Conservation (phyloP, 30 jellyfish, hydroid and myxozoan species). For the Chrysaora quinquecirrha region DNA sequence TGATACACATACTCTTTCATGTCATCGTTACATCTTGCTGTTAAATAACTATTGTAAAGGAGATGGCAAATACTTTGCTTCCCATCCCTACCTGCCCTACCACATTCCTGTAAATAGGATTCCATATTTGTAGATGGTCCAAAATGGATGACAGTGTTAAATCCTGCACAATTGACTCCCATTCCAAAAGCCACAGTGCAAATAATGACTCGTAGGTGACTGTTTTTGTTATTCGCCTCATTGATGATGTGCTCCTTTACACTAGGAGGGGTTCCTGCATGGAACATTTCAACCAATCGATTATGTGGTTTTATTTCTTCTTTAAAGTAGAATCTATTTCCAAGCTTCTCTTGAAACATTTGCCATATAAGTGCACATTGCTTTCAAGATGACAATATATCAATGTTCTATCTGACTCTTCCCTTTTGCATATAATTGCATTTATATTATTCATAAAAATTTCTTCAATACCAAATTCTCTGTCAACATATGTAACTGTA, state of each 20-base stretch:
- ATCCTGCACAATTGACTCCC: slow-evolving; percentile 38
- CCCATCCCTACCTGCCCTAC: slow-evolving; percentile 56
- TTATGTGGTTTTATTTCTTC: not conserved
- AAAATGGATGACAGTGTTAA: slow-evolving; percentile 29
- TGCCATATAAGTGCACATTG: slow-evolving; percentile 28
- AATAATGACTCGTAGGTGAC: slow-evolving; percentile 21
- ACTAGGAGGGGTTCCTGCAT: slow-evolving; percentile 39
- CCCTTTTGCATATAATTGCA: not conserved
- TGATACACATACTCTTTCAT: slow-evolving; percentile 4
- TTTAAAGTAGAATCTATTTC: slow-evolving; percentile 5
- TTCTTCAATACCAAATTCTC: not conserved
- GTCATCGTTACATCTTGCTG: not conserved
- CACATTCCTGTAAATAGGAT: slow-evolving; percentile 38
- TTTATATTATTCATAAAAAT: not conserved
- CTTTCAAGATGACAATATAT: slow-evolving; percentile 13
- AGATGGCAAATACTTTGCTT: slow-evolving; percentile 2
- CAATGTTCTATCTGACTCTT: slow-evolving; percentile 5
- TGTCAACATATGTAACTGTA: not conserved
- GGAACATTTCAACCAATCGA: slow-evolving; percentile 41
- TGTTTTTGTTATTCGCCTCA: not conserved
- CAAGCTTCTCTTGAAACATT: slow-evolving; percentile 23
- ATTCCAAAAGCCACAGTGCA: slow-evolving; percentile 56
- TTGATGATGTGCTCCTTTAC: slow-evolving; percentile 33
- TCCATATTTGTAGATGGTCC: slow-evolving; percentile 40
- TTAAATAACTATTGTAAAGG: slow-evolving; percentile 17